A percentile compares a stretch with the other conserved stretches of the same genome.
These are phyloP conservation scores for Drosophila novamexicana DNA, from an alignment of 1,140 invertebrate species.

Conservation along the genomic window DNA sequence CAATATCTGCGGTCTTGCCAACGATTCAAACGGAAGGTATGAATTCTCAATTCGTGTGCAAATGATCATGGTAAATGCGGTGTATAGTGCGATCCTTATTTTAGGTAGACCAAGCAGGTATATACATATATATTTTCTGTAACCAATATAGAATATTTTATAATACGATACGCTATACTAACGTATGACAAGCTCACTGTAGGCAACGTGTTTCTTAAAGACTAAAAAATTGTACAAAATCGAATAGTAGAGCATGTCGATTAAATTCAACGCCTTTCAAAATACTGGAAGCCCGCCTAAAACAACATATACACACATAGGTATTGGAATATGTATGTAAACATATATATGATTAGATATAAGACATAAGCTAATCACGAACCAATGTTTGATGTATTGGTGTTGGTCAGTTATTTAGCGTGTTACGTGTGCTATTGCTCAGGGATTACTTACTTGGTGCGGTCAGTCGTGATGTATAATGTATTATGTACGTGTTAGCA, in stretches of 20 bases:
- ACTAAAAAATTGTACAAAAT: conserved; percentile 37
- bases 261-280: conserved; percentile 37
- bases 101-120: conserved; percentile 25
- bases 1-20: conserved; percentile 77
- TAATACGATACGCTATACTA: conserved; percentile 22
- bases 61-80: neutral
- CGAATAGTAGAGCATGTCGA: conserved; percentile 8
- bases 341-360: conserved; percentile 27
- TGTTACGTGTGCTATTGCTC: conserved; percentile 43
- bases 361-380: conserved; percentile 27
- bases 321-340: conserved; percentile 27
- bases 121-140: conserved; percentile 11
- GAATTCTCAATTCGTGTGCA: conserved; percentile 12
- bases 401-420: conserved; percentile 17
- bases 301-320: conserved; percentile 35
- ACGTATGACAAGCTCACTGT: conserved; percentile 34
- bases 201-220: conserved; percentile 16
- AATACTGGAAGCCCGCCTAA: conserved; percentile 57
- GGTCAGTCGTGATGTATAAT: conserved; percentile 12
- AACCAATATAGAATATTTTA: conserved; percentile 16
- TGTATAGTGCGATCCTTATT: conserved; percentile 9
- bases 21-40: conserved; percentile 55
- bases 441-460: conserved; percentile 34
- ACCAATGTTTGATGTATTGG: conserved; percentile 25
- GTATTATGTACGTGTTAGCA: conserved; percentile 2